Conservation (phyloP, 2,113 vertebrate species). For the Melanotaenia duboulayi region DNA sequence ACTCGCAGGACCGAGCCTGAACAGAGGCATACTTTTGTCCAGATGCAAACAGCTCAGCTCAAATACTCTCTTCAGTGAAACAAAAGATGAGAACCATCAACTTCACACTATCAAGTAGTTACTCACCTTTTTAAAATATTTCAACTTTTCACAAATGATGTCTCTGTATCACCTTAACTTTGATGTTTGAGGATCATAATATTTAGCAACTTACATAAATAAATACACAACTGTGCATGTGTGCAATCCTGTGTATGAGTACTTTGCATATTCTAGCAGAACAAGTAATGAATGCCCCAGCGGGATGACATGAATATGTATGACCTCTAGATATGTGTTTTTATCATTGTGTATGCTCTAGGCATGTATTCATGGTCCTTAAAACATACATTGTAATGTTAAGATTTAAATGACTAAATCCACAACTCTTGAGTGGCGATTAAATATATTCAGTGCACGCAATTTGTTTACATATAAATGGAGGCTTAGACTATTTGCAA, state of each 20-base stretch:
- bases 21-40: background rate
- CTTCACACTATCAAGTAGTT: background rate
- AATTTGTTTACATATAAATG: conserved; percentile 50
- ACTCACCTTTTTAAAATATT: too few relatives aligned
- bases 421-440: conserved; percentile 3
- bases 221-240: background rate
- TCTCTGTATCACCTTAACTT: background rate
- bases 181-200: background rate
- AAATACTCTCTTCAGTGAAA: background rate
- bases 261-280: conserved; percentile 27
- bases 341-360: conserved; percentile 61
- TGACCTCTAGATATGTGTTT: conserved; percentile 57
- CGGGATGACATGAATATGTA: conserved; percentile 72
- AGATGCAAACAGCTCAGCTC: background rate
- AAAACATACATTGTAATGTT: conserved; percentile 56
- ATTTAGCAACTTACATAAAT: background rate
- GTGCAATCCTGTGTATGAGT: conserved; percentile 19
- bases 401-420: conserved; percentile 49
- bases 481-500: conserved; percentile 42
- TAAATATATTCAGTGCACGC: conserved; percentile 20
- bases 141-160: too few relatives aligned
- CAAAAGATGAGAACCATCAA: background rate
- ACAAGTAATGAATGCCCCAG: conserved; percentile 54
- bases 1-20: too few relatives aligned
- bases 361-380: conserved; percentile 46